Conservation (phyloP, 2,888 invertebrate genomes). For the Ophion costatus region DNA sequence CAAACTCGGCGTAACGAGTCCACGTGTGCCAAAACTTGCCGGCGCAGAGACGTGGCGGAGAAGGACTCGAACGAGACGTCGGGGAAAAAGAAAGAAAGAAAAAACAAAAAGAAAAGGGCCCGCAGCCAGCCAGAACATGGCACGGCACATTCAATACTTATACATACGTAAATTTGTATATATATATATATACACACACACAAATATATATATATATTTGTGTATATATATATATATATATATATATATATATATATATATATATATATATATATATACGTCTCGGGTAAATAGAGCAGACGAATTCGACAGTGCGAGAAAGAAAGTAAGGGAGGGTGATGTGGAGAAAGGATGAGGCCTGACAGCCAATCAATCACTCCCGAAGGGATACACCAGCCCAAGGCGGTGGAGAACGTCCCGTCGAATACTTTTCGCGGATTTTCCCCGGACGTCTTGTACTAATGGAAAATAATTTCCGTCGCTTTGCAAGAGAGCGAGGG, state of each 20-base stretch:
- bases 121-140: constrained; percentile 57
- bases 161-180: constrained; percentile 11
- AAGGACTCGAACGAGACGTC: constrained; percentile 30
- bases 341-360: constrained; percentile 34
- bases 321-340: constrained; percentile 21
- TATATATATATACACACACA: neutral
- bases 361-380: constrained; percentile 68
- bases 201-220: neutral
- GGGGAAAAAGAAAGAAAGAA: constrained; percentile 36
- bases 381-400: constrained; percentile 51
- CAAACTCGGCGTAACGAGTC: constrained; percentile 54
- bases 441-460: constrained; percentile 55
- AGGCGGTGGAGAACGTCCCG: constrained; percentile 44
- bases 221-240: neutral
- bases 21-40: constrained; percentile 61
- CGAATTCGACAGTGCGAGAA: constrained; percentile 43
- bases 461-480: constrained; percentile 62
- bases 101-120: constrained; percentile 50
- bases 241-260: constrained; percentile 7
- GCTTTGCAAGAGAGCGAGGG: constrained; percentile 42
- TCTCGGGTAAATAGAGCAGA: constrained; percentile 61
- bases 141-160: constrained; percentile 13
- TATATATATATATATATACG: neutral
- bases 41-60: constrained; percentile 33
- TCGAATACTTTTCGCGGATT: constrained; percentile 66